These are phyloP conservation scores for Donacobius atricapilla DNA, from an alignment of 2,113 vertebrate species.

Conservation along the genomic window DNA sequence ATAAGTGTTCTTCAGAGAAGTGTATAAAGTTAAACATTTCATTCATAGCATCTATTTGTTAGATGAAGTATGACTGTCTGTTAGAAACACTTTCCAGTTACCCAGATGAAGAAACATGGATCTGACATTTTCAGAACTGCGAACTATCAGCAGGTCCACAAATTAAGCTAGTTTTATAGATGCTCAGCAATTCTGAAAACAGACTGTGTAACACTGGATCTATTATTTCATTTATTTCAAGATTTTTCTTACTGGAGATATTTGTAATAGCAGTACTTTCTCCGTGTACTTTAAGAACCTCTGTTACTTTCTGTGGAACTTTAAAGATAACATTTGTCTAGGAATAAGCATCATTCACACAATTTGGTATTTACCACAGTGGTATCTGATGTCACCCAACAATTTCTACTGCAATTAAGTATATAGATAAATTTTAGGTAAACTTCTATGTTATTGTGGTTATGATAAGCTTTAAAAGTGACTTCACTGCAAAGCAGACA, in stretches of 20 bases:
- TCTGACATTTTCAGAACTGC: background rate
- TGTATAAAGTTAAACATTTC: background rate
- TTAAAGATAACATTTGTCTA: background rate
- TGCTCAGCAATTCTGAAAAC: background rate
- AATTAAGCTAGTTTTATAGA: background rate
- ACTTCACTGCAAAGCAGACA: background rate
- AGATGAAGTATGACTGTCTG: background rate
- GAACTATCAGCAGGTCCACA: background rate
- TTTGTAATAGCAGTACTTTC: background rate
- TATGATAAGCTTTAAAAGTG: background rate
- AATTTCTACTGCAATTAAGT: background rate
- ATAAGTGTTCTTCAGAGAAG: background rate
- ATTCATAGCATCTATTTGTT: background rate
- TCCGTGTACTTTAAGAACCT: background rate
- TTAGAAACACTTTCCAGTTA: background rate
- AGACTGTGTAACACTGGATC: background rate
- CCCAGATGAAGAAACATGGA: background rate
- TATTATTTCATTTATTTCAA: background rate
- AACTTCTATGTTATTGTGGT: background rate
- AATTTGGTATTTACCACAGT: background rate
- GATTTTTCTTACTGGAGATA: background rate
- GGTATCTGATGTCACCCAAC: background rate
- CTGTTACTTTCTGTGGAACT: background rate
- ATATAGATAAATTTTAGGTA: background rate
- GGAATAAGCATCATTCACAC: background rate